Percentiles rank a stretch among this genome's conserved stretches.
Conservation (phyloP, 2,113 vertebrate species). For the Tupaia chinensis region DNA sequence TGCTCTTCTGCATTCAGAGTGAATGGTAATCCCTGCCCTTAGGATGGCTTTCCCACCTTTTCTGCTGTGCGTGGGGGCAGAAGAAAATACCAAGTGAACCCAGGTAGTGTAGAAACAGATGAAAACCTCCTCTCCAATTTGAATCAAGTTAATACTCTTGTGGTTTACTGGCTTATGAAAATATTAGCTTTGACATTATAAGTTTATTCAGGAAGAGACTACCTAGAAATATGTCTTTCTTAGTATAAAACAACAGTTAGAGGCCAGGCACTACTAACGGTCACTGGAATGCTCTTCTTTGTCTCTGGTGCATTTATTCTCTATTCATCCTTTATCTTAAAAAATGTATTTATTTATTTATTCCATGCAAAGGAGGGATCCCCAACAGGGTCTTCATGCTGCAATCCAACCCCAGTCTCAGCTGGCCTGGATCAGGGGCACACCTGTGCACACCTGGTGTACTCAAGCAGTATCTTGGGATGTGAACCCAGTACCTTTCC, state of each 20-base stretch:
- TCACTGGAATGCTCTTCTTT: background rate
- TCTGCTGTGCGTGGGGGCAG: background rate
- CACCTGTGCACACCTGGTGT: too few species aligned
- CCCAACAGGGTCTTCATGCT: too few species aligned
- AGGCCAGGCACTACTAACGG: background rate
- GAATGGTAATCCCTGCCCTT: background rate
- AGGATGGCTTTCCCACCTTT: background rate
- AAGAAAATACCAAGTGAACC: background rate
- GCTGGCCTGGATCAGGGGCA: too few species aligned
- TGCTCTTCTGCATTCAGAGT: background rate
- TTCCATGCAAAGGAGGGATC: too few species aligned
- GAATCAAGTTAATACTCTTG: conserved; percentile 11
- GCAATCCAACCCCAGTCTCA: too few species aligned
- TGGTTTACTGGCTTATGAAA: background rate
- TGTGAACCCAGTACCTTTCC: too few species aligned
- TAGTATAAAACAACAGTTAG: background rate
- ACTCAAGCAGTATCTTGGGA: too few species aligned
- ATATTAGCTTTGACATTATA: background rate
- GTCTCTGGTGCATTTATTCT: background rate
- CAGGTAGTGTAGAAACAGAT: conserved; percentile 23
- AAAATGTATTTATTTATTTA: too few species aligned
- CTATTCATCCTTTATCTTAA: background rate
- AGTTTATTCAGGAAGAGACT: background rate
- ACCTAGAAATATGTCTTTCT: background rate
- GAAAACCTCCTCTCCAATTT: background rate